These are phyloP conservation scores for Anableps anableps DNA, from an alignment of 2,797 vertebrate genomes.

Conservation along the genomic window DNA sequence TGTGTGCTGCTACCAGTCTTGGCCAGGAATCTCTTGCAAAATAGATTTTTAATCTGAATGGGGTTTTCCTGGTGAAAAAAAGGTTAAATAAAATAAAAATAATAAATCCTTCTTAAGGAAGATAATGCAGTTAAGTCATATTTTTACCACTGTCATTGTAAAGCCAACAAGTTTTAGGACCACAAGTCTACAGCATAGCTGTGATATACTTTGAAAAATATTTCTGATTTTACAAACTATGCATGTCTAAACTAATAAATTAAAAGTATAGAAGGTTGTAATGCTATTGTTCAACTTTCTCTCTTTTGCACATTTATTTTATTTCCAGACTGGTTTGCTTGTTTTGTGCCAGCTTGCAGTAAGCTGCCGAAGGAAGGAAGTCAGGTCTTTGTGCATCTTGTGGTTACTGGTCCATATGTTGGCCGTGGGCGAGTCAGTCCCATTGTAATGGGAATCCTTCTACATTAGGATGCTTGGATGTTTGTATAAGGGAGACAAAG, in stretches of 20 bases:
- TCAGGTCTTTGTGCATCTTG: slow-evolving; percentile 21
- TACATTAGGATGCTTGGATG: slow-evolving; percentile 33
- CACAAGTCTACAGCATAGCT: neutral
- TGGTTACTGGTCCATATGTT: slow-evolving; percentile 47
- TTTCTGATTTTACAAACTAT: neutral
- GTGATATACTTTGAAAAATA: neutral
- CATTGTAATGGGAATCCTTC: slow-evolving; percentile 42
- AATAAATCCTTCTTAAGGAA: neutral
- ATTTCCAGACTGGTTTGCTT: neutral
- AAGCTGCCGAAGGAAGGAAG: neutral
- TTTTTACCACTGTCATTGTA: neutral
- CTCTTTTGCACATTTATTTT: neutral
- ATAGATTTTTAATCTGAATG: no score
- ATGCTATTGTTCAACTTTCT: neutral
- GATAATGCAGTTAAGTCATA: neutral
- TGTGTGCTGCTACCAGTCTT: no score
- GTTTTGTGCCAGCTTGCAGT: neutral
- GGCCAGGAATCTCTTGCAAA: no score
- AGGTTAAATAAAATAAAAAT: no score
- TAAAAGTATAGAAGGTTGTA: neutral
- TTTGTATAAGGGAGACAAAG: slow-evolving; percentile 28
- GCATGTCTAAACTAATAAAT: neutral
- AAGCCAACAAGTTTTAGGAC: neutral
- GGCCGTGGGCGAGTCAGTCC: slow-evolving; percentile 49
- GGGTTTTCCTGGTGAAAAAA: no score